These are phyloP conservation scores for Drosophila murphyi DNA, from an alignment of 1,140 invertebrate genomes.

Conservation along the genomic window DNA sequence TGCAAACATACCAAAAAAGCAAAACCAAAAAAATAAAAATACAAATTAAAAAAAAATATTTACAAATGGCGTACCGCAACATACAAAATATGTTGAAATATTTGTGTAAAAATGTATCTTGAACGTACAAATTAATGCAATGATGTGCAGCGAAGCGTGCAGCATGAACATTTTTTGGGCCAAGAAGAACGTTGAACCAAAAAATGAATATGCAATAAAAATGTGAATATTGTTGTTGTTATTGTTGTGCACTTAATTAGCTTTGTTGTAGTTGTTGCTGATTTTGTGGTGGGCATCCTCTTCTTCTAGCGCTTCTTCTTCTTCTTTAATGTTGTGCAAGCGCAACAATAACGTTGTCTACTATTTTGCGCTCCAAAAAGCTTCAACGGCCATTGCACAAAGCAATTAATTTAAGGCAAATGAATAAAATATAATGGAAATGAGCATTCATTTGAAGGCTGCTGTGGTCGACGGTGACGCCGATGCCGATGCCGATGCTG, in stretches of 20 bases:
- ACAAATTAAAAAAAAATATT: slow-evolving; percentile 33
- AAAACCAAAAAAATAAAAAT: not conserved
- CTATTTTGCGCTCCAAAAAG: slow-evolving; percentile 57
- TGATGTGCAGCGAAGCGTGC: slow-evolving; percentile 69
- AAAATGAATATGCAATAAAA: slow-evolving; percentile 60
- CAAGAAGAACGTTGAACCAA: slow-evolving; percentile 67
- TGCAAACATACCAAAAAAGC: slow-evolving; percentile 19
- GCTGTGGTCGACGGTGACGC: slow-evolving; percentile 13
- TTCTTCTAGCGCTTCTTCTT: slow-evolving; percentile 14
- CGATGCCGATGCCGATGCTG: slow-evolving; percentile 4
- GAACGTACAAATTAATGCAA: slow-evolving; percentile 62
- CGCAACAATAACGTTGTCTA: slow-evolving; percentile 23
- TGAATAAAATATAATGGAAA: slow-evolving; percentile 64
- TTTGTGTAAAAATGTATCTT: slow-evolving; percentile 44
- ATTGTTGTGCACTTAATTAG: slow-evolving; percentile 42
- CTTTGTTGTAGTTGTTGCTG: slow-evolving; percentile 29
- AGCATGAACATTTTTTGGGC: slow-evolving; percentile 62
- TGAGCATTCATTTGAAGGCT: slow-evolving; percentile 58
- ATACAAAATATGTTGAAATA: slow-evolving; percentile 48
- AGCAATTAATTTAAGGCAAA: slow-evolving; percentile 59
- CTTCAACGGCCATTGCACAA: slow-evolving; percentile 49
- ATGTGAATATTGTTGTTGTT: slow-evolving; percentile 25
- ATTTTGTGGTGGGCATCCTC: slow-evolving; percentile 35
- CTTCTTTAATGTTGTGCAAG: slow-evolving; percentile 27
- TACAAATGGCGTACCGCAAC: slow-evolving; percentile 42